Evolutionary conservation across 2,888 invertebrate species (phyloP), one percentile per base, ranked within the genome.

Genomic region (Parochlus steinenii): DNA sequence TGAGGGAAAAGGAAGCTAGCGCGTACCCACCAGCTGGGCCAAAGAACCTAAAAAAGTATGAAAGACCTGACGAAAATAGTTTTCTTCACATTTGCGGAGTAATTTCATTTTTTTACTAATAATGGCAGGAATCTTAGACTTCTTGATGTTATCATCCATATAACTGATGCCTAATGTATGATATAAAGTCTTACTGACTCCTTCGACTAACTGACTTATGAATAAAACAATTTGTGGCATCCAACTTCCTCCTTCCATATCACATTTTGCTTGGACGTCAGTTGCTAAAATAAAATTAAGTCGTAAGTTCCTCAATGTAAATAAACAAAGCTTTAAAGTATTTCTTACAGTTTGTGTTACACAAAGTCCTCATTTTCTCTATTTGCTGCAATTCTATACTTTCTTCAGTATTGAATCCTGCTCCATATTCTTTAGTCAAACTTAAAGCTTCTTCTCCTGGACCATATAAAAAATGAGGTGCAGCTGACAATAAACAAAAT

Each of bases 91-190:
- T 12, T 19, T 30, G n/a, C 3, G 6, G 14, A 6, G 14, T 19
- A 5, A 23, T 3, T 17, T 6, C 16, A 6, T 31, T 31, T 20
- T 52, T 58, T 56, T 53, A 65, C 71, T 70, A 40, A 71, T 64
- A 27, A 71, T 53, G 20, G 65, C 64, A 6, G 73, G 71, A 2
- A 70, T 69, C 46, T 69, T 69, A 7, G 69, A 67, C 46, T 67
- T 68, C 45, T 68, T 65, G 27, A 70, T 66, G 45, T 71, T 73
- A 46, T 73, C 73, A 47, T 73, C 73, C 67, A 72, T 66, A 47
- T 72, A 72, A 4, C 70, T 65, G 7, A 69, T 61, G 2, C 71
- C 71, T n/a, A 72, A 56, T 0, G 68, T 68, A 47, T 67, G 69
- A 47, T 67, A 71, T 2, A 71, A 53, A 6, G 68, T 65, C 28